phyloP scores from a whole-genome alignment of 2,888 invertebrate species.

The Aphrophora alni region DNA sequence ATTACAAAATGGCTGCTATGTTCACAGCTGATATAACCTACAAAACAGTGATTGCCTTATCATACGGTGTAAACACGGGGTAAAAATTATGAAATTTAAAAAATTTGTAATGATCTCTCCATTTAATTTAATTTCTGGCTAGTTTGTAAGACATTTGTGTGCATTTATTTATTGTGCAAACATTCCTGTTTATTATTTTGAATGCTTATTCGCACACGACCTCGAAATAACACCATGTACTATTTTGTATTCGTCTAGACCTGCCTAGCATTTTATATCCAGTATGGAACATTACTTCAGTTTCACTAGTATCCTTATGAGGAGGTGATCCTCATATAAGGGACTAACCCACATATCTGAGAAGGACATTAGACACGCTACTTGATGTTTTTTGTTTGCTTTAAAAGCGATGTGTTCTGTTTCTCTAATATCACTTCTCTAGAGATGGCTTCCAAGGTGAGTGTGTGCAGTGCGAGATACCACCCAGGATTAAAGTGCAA shows the following conservation, averaged over 20 bases:
- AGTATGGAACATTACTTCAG: neutral
- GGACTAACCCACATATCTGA: neutral
- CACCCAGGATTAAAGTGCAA: neutral
- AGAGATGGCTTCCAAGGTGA: neutral
- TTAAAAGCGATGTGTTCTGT: neutral
- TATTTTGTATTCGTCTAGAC: neutral
- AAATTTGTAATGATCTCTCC: no score
- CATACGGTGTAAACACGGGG: no score
- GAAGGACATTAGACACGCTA: neutral
- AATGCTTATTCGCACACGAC: neutral
- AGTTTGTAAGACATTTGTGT: no score
- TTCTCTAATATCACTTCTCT: neutral
- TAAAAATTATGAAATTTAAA: no score
- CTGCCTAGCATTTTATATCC: neutral
- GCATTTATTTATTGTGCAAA: no score
- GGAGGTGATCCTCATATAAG: neutral
- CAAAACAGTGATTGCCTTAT: no score
- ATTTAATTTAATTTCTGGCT: no score
- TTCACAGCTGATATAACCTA: no score
- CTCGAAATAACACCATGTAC: neutral
- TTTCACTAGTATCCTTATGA: neutral
- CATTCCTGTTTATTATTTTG: no score
- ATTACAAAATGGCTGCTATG: no score
- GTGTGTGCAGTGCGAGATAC: neutral
- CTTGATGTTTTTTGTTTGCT: neutral